Evolutionary conservation across 2,113 vertebrate genomes (phyloP), one percentile per base, ranked within the genome.

Genomic region (Illadopsis cleaveri): DNA sequence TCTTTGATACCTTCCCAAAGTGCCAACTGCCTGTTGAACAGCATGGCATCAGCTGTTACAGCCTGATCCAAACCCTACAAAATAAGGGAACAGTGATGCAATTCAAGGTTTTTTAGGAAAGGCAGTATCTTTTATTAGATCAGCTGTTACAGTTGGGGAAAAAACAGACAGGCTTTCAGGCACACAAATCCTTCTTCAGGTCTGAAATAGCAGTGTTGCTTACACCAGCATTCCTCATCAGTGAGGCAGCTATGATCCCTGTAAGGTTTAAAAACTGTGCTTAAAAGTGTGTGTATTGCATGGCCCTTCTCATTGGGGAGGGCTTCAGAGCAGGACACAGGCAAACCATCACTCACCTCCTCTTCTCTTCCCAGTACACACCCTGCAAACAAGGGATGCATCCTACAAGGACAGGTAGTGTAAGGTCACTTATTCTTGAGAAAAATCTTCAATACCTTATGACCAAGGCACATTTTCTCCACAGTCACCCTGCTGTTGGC

Each of bases 171-270:
- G 38, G 68, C 92, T 83, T 88, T 92, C 71, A 89, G 86, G 69
- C 82, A 70, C 76, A 90, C 68, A 90, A 70, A 90, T 83, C 86
- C 80, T 94, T 88, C 75, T 80, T 81, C 89, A 96, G 86, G 89
- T 95, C 80, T 77, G 89, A 94, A 93, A 95, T 90, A 95, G 92
- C 75, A 83, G 75, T 50, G 56, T 75, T 96, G 80, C 93, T 95
- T 94, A 91, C 30, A 53, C 28, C 73, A 85, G 78, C 78, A 90
- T 90, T 97, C 85, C 79, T 87, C 30, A 68, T 38, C 44, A 21
- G 54, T 96, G 75, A 93, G 85, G 24, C 71, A 86, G 58, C 50
- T 33, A 70, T 6, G 62, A 38, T 48, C 76, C 66, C 54, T 22
- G 86, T 12, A 86, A 83, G 48, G 38, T 70, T 77, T 93, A 28